Conservation (phyloP, 2,888 invertebrate species). For the Idaea aversata region DNA sequence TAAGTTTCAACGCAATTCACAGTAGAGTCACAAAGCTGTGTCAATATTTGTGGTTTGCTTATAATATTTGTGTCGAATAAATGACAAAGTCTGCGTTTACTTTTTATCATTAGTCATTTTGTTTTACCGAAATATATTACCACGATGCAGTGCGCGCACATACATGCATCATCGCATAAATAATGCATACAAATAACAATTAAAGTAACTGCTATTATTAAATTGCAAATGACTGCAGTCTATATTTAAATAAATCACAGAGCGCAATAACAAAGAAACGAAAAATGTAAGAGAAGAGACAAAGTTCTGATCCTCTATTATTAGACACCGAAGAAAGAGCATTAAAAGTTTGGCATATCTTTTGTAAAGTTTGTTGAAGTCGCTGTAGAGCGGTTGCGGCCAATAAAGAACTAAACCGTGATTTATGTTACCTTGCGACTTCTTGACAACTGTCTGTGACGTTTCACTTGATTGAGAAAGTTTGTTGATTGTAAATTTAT, state of each 20-base stretch:
- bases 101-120: background rate
- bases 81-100: conserved; percentile 12
- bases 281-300: conserved; percentile 28
- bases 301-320: conserved; percentile 57
- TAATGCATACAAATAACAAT: background rate
- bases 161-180: background rate
- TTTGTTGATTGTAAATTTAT: conserved; percentile 42
- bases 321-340: conserved; percentile 62
- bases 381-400: conserved; percentile 47
- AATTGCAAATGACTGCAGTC: conserved; percentile 10
- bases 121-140: background rate
- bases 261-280: conserved; percentile 38
- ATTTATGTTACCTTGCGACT: conserved; percentile 66
- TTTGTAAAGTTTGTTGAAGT: conserved; percentile 55
- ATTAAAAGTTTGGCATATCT: conserved; percentile 69
- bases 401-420: conserved; percentile 64
- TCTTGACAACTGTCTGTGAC: conserved; percentile 59
- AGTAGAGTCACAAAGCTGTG: background rate
- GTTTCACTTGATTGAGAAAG: conserved; percentile 54
- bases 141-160: background rate
- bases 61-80: conserved; percentile 15
- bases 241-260: conserved; percentile 27
- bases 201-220: conserved; percentile 6
- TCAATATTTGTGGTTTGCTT: conserved; percentile 2
- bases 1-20: conserved; percentile 30